Evolutionary conservation across 2,113 vertebrate genomes (phyloP), one percentile per base, ranked within the genome.

Genomic region (Amphiprion percula): DNA sequence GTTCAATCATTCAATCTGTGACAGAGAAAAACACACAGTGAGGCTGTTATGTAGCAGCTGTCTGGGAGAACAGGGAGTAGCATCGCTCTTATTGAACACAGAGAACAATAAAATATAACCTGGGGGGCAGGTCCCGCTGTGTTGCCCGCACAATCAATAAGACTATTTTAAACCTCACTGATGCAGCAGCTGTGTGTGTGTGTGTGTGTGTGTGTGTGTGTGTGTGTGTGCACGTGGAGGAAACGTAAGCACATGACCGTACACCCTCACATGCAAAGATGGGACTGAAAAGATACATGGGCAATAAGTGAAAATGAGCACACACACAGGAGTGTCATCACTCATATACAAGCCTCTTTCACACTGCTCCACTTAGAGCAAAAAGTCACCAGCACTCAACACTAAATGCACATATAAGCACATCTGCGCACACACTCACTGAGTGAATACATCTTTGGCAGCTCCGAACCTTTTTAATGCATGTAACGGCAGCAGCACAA

Each of bases 31-130:
- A 92, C 67, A 88, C 73, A 66, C 65, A 55, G 84, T 49, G 73
- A 82, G 80, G 79, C 71, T 86, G 83, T 87, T 87, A 83, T 92
- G 84, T 87, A 82, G 89, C 85, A 82, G 89, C 90, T 91, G 91
- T 87, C 90, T 49, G 2, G 39, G 83, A 79, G 83, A 81, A 68
- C 81, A 83, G 74, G 74, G 82, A 85, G 77, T 26, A 74, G 82
- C 83, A 88, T 87, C 86, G 49, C 77, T 90, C 87, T 87, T 90
- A 91, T 89, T 92, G 90, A 92, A 90, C 88, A 87, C 67, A 74
- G 86, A 90, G 74, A 93, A 94, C 87, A 94, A 93, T 91, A 91
- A 91, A 92, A 91, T 87, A 85, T 85, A 89, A 92, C 87, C 86
- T 82, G 83, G 82, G 88, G 84, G 84, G 80, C 80, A 84, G 84